A percentile compares a stretch with the other conserved stretches of the same genome.
Conservation (phyloP, 2,113 vertebrate species). For the Vulpes lagopus region DNA sequence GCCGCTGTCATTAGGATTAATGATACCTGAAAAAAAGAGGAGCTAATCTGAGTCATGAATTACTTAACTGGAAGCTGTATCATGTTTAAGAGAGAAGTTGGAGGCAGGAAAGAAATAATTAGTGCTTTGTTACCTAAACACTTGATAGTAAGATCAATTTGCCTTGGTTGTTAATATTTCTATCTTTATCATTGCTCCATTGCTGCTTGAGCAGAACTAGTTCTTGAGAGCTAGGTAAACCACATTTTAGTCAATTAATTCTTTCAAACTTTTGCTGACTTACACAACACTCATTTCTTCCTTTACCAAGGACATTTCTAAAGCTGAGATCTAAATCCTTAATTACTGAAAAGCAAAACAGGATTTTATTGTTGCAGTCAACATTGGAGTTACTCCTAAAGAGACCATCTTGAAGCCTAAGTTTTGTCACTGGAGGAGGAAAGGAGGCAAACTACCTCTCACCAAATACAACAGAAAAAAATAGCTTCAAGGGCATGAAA, state of each 20-base stretch:
- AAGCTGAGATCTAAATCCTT: neutral
- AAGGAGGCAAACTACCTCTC: neutral
- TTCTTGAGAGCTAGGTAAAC: neutral
- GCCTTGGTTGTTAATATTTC: neutral
- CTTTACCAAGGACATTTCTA: neutral
- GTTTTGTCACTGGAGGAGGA: neutral
- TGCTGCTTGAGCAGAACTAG: neutral
- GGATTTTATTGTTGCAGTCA: neutral
- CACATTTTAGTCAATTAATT: neutral
- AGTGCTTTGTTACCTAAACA: neutral
- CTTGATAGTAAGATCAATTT: neutral
- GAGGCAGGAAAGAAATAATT: neutral
- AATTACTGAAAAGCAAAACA: neutral
- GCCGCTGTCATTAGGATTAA: neutral
- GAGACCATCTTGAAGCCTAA: neutral
- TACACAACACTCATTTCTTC: neutral
- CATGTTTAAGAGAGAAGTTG: neutral
- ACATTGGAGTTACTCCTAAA: neutral
- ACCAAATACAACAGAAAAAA: neutral
- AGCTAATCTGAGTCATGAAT: neutral
- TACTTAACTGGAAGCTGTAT: neutral
- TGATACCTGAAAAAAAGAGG: neutral
- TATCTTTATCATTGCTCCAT: neutral
- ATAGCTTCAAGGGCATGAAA: neutral
- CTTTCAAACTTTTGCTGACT: neutral